Base-by-base conservation (phyloP, 2,888 invertebrate species). In the Serrognathus titanus region DNA sequence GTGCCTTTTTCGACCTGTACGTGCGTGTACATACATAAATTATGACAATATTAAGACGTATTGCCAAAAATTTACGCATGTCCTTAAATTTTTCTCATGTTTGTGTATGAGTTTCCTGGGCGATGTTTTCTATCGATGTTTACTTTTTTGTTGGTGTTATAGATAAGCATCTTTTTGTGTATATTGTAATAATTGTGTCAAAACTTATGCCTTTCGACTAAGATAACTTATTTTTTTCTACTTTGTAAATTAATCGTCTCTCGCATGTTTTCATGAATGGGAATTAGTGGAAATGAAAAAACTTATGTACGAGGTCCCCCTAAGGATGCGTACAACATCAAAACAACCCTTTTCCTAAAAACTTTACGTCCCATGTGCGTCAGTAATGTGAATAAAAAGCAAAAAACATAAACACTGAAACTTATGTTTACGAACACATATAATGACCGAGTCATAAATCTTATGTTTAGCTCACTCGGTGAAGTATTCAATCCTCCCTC, bases 31-130 rank as follows among this genome's bases (percentile, higher is more conserved):
- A 49, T 11, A 41, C 20, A 16, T 47, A 10, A 24, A 52, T 50
- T 53, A 57, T 56, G 65, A 69, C 65, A 69, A 67, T 65, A 68
- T 53, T 53, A 65, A 31, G 56, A 65, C 69, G 70, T 71, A 67
- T 72, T 72, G 72, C 72, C 72, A 72, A 72, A 72, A 71, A 57
- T 62, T 64, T 64, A 69, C 69, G 65, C 65, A 65, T 61, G 62
- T 20, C 7, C 24, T 31, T 31, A 31, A 31, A 31, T 9, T 52
- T 58, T 10, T 49, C 20, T 50, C 41, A 31, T 11, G 36, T 57
- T 47, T 46, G 56, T 51, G 47, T 50, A 13, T 46, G 12, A 10
- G 12, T 36, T 47, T 52, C 13, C 35, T 36, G 41, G n/a, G 48
- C 31, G 12, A 48, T 39, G 39, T 37, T 45, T 37, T 51, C 48